Evolutionary conservation across 1,140 invertebrate species (phyloP).

Genomic region (Diorhabda carinulata): DNA sequence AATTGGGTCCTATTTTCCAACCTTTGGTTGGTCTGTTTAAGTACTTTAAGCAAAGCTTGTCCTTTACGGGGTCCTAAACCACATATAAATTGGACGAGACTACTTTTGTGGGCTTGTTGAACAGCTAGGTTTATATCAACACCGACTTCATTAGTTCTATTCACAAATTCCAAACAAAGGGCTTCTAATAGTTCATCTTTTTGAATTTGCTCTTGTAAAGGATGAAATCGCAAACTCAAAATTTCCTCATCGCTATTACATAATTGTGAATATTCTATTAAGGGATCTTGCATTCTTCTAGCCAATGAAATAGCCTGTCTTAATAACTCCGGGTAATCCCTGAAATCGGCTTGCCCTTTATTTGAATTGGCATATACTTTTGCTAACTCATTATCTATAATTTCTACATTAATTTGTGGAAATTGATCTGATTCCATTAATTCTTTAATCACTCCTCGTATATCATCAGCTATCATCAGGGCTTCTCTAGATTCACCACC

Average conservation of each 20-base stretch:
- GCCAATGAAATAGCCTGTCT: conserved; percentile 90
- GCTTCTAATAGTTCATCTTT: conserved; percentile 84
- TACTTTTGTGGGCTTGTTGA: conserved; percentile 78
- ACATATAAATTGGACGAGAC: conserved; percentile 96
- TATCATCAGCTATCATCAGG: conserved; percentile 78
- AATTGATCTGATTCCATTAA: conserved; percentile 84
- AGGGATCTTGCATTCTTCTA: conserved; percentile 88
- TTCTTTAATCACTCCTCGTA: conserved; percentile 71
- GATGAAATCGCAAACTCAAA: conserved; percentile 87
- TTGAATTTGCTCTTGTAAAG: conserved; percentile 77
- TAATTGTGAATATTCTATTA: conserved; percentile 93
- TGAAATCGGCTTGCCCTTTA: conserved; percentile 80
- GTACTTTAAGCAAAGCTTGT: conserved; percentile 79
- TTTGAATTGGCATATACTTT: conserved; percentile 89
- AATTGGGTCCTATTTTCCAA: conserved; percentile 93
- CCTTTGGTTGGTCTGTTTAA: conserved; percentile 91
- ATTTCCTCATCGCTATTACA: conserved; percentile 96
- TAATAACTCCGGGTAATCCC: conserved; percentile 84
- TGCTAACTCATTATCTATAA: conserved; percentile 89
- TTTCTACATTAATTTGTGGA: conserved; percentile 82
- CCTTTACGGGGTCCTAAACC: conserved; percentile 95
- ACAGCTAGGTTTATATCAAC: conserved; percentile 95
- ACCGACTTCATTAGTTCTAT: conserved; percentile 95
- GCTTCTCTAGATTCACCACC: conserved; percentile 89
- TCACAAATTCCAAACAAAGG: conserved; percentile 88